A percentile compares a stretch with the other conserved stretches of the same genome.
phyloP scores from a whole-genome alignment of 2,113 vertebrate genomes.

The Mystacornis crossleyi region DNA sequence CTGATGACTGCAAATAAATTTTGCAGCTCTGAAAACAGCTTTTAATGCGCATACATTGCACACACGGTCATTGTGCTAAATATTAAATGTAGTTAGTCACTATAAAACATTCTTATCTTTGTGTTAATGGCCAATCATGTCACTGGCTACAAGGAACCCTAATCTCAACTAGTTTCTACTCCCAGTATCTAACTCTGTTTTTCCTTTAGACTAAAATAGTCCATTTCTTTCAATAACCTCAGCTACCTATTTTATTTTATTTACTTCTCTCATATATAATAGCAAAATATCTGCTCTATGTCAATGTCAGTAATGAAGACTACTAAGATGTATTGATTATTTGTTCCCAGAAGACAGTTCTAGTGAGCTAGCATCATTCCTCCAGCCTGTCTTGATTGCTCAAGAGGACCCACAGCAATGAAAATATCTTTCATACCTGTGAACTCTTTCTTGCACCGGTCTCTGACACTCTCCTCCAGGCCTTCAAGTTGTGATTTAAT shows the following conservation, averaged over 20 bases:
- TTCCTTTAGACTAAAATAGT: neutral
- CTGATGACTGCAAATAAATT: neutral
- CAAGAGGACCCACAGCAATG: neutral
- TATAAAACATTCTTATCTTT: neutral
- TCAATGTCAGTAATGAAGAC: neutral
- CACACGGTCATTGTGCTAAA: neutral
- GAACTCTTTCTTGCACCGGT: constrained; percentile 98
- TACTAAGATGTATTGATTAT: neutral
- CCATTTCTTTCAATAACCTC: neutral
- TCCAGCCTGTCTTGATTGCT: neutral
- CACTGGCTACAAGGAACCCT: neutral
- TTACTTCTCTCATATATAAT: neutral
- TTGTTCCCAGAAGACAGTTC: neutral
- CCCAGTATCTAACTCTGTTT: neutral
- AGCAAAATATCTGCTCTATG: neutral
- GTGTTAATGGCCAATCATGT: neutral
- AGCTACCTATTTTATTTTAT: neutral
- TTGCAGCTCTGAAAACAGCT: neutral
- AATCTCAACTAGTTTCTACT: neutral
- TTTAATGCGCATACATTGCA: neutral
- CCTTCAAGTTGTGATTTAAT: constrained; percentile 93
- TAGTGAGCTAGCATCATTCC: neutral
- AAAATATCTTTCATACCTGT: constrained; percentile 77
- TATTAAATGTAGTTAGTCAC: neutral
- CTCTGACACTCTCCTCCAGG: constrained; percentile 93